Evolutionary conservation across 2,888 invertebrate genomes (phyloP), one percentile per base, ranked within the genome.

Genomic region (Zeuzera pyrina): DNA sequence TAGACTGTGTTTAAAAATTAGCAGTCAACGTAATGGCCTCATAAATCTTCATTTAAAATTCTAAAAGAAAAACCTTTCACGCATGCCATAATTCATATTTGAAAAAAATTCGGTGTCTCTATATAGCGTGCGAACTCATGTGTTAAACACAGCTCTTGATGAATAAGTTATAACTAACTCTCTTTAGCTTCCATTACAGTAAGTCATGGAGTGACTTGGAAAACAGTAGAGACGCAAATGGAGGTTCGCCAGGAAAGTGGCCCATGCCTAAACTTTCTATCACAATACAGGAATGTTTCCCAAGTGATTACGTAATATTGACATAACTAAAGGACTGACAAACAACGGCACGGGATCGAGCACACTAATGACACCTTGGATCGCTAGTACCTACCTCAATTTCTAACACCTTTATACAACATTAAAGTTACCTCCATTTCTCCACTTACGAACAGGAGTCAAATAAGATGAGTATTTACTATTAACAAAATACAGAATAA

Each of bases 151-250:
- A 47, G 38, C 35, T 43, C 38, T 31, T 33, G 30, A 29, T 58
- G 55, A 57, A 58, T 58, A 57, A 53, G 48, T 53, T 43, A 57
- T 50, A 48, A 47, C n/a, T n/a, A n/a, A n/a, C 44, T 35, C 43
- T 48, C 39, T 54, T 54, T 44, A 47, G 42, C 45, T 45, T 48
- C 47, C 50, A 55, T 55, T 57, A 52, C 39, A 37, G 43, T 21
- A 11, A n/a, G 42, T 46, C 43, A 47, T 49, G 46, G 42, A 47
- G 39, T 47, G 40, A 36, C 38, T 33, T 24, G 29, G 42, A 30
- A 38, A 38, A 11, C 15, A 7, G 19, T 37, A 31, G 34, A 33
- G 36, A 27, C 29, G 29, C 23, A 29, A 38, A 34, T 38, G 21
- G 31, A 24, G 32, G 30, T 19, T 5, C 19, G 19, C 6, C 22